Base-by-base conservation (phyloP, 2,888 invertebrate genomes). In the Gryllus longicercus region DNA sequence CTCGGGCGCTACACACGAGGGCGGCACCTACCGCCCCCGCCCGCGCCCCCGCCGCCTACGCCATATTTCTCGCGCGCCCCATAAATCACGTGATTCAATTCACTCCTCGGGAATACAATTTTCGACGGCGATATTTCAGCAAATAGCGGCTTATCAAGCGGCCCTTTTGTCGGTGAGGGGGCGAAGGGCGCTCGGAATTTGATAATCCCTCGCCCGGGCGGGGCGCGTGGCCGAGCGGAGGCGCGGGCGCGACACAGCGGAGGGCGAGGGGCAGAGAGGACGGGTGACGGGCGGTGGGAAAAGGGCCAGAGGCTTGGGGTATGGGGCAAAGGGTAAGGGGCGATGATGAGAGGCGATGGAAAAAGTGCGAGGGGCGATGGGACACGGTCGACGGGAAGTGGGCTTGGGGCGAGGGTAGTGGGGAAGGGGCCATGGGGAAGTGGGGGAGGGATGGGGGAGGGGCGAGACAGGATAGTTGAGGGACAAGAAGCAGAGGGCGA, bases 51-150 rank as follows among this genome's bases (percentile, higher is more conserved):
- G 8, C 38, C 38, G 5, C 16, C 63, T 63, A 8, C 16, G n/a
- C 63, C 63, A 63, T 63, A 63, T 63, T 63, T 63, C 63, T 63
- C 63, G 63, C 63, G 63, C 63, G 63, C 63, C n/a, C 63, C 63
- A 63, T 63, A 63, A 63, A 63, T 63, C 63, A 63, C 63, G 63
- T 63, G 63, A 63, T 63, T 63, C 63, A 63, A 63, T 63, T 63
- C 63, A 63, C 63, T 63, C 63, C 16, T 18, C 16, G 63, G 63
- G 63, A 63, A 63, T 63, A 63, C 63, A 63, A 63, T 63, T 63
- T 63, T 63, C 63, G 63, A 63, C 16, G 63, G 63, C 63, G 63
- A 63, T 63, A 63, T 63, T 63, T 63, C 63, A 63, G 63, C 63
- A 63, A 63, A 63, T 63, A 63, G 63, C 63, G 63, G 63, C 63